phyloP scores from a whole-genome alignment of 2,797 vertebrate genomes.

The Megalops cyprinoides region DNA sequence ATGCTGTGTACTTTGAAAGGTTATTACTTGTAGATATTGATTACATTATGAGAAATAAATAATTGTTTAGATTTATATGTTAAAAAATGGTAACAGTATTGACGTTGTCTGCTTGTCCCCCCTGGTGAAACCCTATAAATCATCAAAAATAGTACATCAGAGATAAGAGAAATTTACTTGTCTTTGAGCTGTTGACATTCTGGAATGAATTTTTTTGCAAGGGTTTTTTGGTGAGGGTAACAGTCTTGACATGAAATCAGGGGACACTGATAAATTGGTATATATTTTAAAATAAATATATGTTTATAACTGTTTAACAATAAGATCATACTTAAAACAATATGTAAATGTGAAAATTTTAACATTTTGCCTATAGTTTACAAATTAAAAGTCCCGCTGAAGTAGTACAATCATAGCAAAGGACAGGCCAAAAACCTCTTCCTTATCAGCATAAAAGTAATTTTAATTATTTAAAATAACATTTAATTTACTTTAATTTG shows the following conservation, averaged over 20 bases:
- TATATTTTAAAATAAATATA: constrained; percentile 4
- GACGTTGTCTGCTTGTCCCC: constrained; percentile 10
- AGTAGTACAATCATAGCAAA: no score
- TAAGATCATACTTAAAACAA: no score
- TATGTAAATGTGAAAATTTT: no score
- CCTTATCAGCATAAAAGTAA: not conserved
- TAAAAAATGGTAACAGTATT: constrained; percentile 8
- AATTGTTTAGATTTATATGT: not conserved
- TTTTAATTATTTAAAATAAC: not conserved
- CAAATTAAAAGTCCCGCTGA: no score
- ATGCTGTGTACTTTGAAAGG: not conserved
- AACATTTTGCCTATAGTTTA: no score
- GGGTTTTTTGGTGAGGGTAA: no score
- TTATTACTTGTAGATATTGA: not conserved
- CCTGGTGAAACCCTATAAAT: not conserved
- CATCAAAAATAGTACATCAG: constrained; percentile 1
- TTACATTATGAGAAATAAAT: not conserved
- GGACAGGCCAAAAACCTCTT: no score
- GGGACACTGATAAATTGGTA: not conserved
- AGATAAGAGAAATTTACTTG: constrained; percentile 6
- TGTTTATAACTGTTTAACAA: not conserved
- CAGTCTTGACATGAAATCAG: no score
- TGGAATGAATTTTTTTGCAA: no score
- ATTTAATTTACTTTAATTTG: not conserved
- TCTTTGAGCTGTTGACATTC: not conserved